Evolutionary conservation across 2,888 invertebrate species (phyloP).

Genomic region (Spatulosminthurus flaviceps): DNA sequence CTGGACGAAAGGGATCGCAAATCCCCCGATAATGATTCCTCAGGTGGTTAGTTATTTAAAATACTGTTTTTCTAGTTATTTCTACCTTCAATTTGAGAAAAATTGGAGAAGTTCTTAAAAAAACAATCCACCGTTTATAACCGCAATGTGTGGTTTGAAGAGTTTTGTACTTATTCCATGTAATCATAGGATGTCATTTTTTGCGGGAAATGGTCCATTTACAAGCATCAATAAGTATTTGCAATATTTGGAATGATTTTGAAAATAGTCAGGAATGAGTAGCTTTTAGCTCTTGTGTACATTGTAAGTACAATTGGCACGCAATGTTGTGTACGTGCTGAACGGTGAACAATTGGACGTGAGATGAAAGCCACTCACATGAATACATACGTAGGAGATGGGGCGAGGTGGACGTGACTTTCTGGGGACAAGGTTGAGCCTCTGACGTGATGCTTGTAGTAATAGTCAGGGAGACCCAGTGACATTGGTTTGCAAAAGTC

Average conservation of each 20-base stretch:
- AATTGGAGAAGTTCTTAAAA: no score
- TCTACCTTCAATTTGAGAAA: no score
- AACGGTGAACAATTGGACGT: constrained; percentile 48
- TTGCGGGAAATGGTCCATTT: neutral
- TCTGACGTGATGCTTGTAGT: constrained; percentile 43
- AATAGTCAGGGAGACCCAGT: constrained; percentile 41
- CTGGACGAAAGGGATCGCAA: constrained; percentile 86
- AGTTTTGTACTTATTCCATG: no score
- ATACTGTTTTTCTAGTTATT: no score
- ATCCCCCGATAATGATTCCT: constrained; percentile 84
- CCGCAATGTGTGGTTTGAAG: no score
- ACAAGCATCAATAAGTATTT: neutral
- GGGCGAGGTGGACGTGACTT: constrained; percentile 47
- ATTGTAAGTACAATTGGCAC: constrained; percentile 39
- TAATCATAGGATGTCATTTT: no score
- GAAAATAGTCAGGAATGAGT: neutral
- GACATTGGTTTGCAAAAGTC: constrained; percentile 43
- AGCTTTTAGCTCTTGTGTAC: constrained; percentile 23
- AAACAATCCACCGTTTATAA: no score
- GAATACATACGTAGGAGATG: constrained; percentile 37
- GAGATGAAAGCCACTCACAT: constrained; percentile 46
- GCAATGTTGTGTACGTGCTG: constrained; percentile 46
- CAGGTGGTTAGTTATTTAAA: no score
- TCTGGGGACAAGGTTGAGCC: constrained; percentile 36
- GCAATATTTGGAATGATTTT: neutral